Base-by-base conservation (phyloP, 37 sponge, comb jelly and placozoan genomes). In the Ianthella basta region DNA sequence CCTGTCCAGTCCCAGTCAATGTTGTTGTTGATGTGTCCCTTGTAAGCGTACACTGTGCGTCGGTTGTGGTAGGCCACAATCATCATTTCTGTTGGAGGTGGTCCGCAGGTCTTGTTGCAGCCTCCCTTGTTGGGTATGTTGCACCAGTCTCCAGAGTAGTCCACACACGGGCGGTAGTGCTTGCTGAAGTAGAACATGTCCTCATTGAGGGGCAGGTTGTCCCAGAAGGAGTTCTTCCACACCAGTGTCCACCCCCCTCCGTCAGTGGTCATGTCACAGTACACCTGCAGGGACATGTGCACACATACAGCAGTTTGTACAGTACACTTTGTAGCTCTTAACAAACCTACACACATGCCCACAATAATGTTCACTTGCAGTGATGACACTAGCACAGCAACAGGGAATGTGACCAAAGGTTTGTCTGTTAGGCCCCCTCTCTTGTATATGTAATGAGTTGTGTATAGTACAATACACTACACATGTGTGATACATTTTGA, bases 31-130 rank as follows among this genome's bases (percentile, higher is more conserved):
- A 24, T 33, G 61, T 24, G 29, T 24, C 82, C 82, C 25, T 38
- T 60, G 35, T 64, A 82, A 38, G 82, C 82, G 33, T 61, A 82
- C 23, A 82, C 82, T 20, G 61, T 34, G 33, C 29, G 33, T 21
- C 55, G 34, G 38, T 82, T 82, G 65, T 82, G 82, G 82, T 82
- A 82, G 53, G 64, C 82, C 18, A 64, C 82, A 23, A 82, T 60
- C 82, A 82, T 82, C 65, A 63, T 60, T 60, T 82, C 82, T 40
- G 65, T 64, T 44, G 50, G 50, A 44, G 50, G 50, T 10, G 50
- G 50, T 10, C 50, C 3, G 50, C 50, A 44, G 50, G 50, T 44
- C 50, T 44, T 44, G 30, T 70, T 70, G 72, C 32, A 70, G 30
- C 5, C 32, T 20, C 32, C 72, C 33, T 70, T 70, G 33, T 70